phyloP scores from a whole-genome alignment of 2,113 vertebrate species.

The Zeus faber region DNA sequence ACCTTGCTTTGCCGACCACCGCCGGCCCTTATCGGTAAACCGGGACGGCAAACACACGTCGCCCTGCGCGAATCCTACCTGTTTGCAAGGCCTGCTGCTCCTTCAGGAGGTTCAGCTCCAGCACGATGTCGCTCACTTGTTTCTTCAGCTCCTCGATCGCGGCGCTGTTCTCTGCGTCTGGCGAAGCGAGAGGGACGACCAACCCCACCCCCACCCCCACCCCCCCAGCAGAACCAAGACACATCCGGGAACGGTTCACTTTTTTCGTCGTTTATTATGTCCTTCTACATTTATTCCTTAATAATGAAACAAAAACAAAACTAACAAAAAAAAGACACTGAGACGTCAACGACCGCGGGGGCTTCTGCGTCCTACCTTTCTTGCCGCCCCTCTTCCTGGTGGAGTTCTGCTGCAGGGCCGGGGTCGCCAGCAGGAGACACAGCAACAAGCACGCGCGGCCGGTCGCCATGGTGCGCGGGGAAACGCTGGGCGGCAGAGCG shows the following conservation, averaged over 20 bases:
- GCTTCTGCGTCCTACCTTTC: conserved; percentile 84
- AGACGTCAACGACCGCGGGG: neutral
- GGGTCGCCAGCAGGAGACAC: conserved; percentile 67
- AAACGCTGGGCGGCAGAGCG: too few relatives aligned
- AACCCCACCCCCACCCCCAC: too few relatives aligned
- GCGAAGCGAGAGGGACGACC: neutral
- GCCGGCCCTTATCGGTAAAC: too few relatives aligned
- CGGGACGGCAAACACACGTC: too few relatives aligned
- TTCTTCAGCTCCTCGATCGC: conserved; percentile 87
- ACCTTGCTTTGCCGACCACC: too few relatives aligned
- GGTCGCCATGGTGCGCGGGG: conserved; percentile 69
- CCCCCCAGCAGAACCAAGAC: too few relatives aligned
- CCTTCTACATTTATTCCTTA: too few relatives aligned
- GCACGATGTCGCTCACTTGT: conserved; percentile 79
- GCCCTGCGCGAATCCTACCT: too few relatives aligned
- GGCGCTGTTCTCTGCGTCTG: conserved; percentile 71
- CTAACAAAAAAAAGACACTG: neutral
- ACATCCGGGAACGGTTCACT: too few relatives aligned
- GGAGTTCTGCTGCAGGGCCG: conserved; percentile 62
- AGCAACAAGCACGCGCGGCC: conserved; percentile 66
- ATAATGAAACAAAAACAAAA: too few relatives aligned
- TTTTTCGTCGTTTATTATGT: too few relatives aligned
- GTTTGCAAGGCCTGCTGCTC: conserved; percentile 92
- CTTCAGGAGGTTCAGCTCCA: conserved; percentile 87
- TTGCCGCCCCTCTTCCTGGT: conserved; percentile 63